A percentile compares a stretch with the other conserved stretches of the same genome.
Evolutionary conservation across 2,113 vertebrate species (phyloP).

Genomic region (Oophaga pumilio): DNA sequence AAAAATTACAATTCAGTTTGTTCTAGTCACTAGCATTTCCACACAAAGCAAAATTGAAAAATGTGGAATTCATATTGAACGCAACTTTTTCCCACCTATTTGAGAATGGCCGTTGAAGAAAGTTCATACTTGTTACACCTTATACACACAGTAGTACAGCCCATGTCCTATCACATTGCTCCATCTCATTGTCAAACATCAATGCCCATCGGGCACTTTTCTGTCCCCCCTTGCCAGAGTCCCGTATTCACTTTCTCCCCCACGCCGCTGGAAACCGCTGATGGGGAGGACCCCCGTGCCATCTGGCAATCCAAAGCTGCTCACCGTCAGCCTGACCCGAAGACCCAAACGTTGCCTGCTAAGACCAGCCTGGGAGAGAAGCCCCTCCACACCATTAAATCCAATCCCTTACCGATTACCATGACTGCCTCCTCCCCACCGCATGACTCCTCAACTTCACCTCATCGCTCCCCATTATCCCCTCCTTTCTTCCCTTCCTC

Average conservation of each 20-base stretch:
- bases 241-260: slow-evolving; percentile 91
- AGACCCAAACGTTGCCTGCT: slow-evolving; percentile 89
- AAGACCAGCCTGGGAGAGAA: slow-evolving; percentile 76
- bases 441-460: slow-evolving; percentile 52
- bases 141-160: slow-evolving; percentile 36
- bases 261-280: slow-evolving; percentile 71
- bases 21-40: neutral
- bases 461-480: slow-evolving; percentile 66
- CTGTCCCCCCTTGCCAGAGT: slow-evolving; percentile 76
- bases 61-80: neutral
- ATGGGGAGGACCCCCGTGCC: slow-evolving; percentile 70
- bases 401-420: slow-evolving; percentile 75
- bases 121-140: slow-evolving; percentile 10
- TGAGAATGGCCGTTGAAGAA: slow-evolving; percentile 5
- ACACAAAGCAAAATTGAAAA: neutral
- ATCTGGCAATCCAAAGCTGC: slow-evolving; percentile 62
- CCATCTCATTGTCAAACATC: slow-evolving; percentile 65
- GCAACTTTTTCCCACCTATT: neutral
- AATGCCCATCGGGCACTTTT: slow-evolving; percentile 64
- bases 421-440: slow-evolving; percentile 55
- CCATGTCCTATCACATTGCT: slow-evolving; percentile 56
- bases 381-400: slow-evolving; percentile 83
- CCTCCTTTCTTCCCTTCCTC: slow-evolving; percentile 81
- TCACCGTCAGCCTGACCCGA: slow-evolving; percentile 78
- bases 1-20: neutral